These are phyloP conservation scores for Idris sp. DNA, from an alignment of 1,140 invertebrate species.

Conservation along the genomic window DNA sequence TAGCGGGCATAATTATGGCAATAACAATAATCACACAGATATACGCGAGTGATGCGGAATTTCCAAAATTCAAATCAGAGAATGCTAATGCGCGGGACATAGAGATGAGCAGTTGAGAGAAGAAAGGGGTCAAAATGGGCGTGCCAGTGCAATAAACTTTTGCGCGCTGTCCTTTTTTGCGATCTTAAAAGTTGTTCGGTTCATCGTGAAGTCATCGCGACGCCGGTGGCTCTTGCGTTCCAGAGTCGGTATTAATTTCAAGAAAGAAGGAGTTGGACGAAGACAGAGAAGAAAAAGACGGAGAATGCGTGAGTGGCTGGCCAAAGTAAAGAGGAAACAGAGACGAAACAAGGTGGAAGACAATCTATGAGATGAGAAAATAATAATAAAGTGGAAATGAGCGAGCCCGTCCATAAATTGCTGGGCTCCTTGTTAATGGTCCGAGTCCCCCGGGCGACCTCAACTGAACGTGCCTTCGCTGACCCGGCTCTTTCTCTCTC, in stretches of 20 bases:
- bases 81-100: conserved; percentile 32
- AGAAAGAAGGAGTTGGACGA: conserved; percentile 58
- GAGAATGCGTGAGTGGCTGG: conserved; percentile 30
- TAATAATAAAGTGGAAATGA: conserved; percentile 79
- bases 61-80: conserved; percentile 59
- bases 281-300: conserved; percentile 40
- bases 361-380: conserved; percentile 79
- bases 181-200: conserved; percentile 61
- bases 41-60: conserved; percentile 20
- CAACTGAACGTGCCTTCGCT: conserved; percentile 74
- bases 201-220: conserved; percentile 64
- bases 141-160: conserved; percentile 64
- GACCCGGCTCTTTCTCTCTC: conserved; percentile 69
- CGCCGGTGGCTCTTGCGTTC: conserved; percentile 64
- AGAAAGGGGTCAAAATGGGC: conserved; percentile 61
- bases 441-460: conserved; percentile 75
- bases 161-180: conserved; percentile 62
- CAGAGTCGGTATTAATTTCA: conserved; percentile 64
- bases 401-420: conserved; percentile 78
- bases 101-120: conserved; percentile 26
- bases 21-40: conserved; percentile 43
- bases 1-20: conserved; percentile 27
- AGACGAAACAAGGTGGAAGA: conserved; percentile 71
- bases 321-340: conserved; percentile 66
- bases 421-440: conserved; percentile 79